Base-by-base conservation (phyloP, 23 tunicate genomes). In the Clavelina lepadiformis region DNA sequence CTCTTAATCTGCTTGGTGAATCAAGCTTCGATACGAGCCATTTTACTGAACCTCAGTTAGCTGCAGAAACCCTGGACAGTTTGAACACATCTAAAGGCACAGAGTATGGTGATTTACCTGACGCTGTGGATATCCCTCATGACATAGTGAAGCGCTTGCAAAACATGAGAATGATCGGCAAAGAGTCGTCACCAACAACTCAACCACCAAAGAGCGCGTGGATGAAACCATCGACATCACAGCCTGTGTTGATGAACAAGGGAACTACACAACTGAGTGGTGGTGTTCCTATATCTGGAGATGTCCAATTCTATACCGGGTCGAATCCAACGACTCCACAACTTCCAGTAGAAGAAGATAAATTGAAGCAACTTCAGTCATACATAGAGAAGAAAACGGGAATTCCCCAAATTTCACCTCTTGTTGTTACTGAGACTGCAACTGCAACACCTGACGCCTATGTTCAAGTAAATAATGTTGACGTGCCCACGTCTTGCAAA, bases 41-140 rank as follows among this genome's bases (percentile, higher is more conserved):
- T 11, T 56, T 72, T 24, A 45, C n/a, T 20, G 22, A 31, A 34
- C 34, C 8, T 13, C 46, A 34, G 0, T 25, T 28, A 21, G 21
- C 15, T 56, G 51, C 44, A 38, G 82, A 76, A 23, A 41, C 73
- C 31, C 33, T 76, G 25, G 62, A 25, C 59, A 78, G 84, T 65
- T 68, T 78, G 54, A 72, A 86, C 30, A 33, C 82, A n/a, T 76
- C 95, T 32, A 45, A 64, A 15, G 65, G 71, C 31, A 86, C 85
- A 3, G 95, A 86, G 63, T 86, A 86, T 63, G 82, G 95, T 21
- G 95, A 86, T 28, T 44, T 86, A 21, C 95, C 95, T 21, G 82
- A 86, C 19, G 61, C 63, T 31, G 85, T 84, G 3, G 93, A 84
- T 50, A 84, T 75, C 20, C 93, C 93, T 2, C 60, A 57, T 46